Percentiles rank a stretch among this genome's conserved stretches.
Evolutionary conservation across 30 jellyfish, hydroid and myxozoan species (phyloP).

Genomic region (Sanderia malayensis): DNA sequence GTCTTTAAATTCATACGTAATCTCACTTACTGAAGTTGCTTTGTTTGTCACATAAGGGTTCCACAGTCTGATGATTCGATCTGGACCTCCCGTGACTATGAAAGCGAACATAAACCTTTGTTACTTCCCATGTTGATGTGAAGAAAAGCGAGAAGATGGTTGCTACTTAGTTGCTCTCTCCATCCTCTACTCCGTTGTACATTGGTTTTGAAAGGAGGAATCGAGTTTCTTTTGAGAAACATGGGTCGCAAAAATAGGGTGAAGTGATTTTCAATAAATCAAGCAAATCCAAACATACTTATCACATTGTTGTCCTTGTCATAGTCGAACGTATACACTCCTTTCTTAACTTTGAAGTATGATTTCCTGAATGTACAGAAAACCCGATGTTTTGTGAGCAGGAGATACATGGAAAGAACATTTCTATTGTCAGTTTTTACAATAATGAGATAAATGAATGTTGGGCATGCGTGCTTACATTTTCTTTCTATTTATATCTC

Average conservation of each 20-base stretch:
- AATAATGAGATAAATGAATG: too few species aligned
- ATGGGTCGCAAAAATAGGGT: not conserved
- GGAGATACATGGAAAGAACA: too few species aligned
- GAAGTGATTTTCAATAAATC: not conserved
- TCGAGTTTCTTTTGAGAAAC: too few species aligned
- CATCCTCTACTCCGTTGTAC: too few species aligned
- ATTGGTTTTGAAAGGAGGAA: too few species aligned
- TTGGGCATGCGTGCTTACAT: conserved; percentile 40
- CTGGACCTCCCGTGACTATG: conserved; percentile 95
- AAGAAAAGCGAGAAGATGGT: too few species aligned
- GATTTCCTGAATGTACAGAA: too few species aligned
- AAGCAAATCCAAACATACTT: conserved; percentile 23
- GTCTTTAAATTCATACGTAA: too few species aligned
- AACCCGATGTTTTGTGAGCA: too few species aligned
- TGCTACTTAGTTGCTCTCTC: too few species aligned
- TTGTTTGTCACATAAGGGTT: conserved; percentile 88
- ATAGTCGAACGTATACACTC: conserved; percentile 84
- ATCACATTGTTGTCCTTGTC: conserved; percentile 84
- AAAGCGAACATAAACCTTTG: not conserved
- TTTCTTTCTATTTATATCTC: conserved; percentile 77
- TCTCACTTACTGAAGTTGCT: conserved; percentile 74
- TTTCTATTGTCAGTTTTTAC: too few species aligned
- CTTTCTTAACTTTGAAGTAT: conserved; percentile 72
- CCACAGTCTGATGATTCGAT: conserved; percentile 85
- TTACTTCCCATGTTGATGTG: too few species aligned